A percentile compares a stretch with the other conserved stretches of the same genome.
These are phyloP conservation scores for Notiomystis cincta DNA, from an alignment of 2,113 vertebrate genomes.

Conservation along the genomic window DNA sequence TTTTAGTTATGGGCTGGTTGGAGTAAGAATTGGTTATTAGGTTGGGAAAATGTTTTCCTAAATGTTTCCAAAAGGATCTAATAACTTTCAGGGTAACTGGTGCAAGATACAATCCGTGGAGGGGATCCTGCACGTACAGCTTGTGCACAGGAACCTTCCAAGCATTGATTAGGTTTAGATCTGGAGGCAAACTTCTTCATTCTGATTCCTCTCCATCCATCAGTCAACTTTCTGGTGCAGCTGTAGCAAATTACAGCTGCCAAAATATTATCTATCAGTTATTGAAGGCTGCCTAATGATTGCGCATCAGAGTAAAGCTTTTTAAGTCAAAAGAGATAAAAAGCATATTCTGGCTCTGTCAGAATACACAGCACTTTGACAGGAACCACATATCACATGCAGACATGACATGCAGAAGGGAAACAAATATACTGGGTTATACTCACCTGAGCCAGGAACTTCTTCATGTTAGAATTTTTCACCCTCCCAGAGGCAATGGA, in stretches of 20 bases:
- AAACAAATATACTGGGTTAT: not conserved
- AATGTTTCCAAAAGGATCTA: not conserved
- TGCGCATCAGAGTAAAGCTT: not conserved
- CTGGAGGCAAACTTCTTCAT: not conserved
- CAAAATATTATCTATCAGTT: constrained; percentile 10
- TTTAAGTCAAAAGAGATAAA: not conserved
- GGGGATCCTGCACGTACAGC: not conserved
- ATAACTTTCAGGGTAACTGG: not conserved
- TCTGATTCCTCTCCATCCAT: not conserved
- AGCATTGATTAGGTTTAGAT: not conserved
- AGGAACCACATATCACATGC: not conserved
- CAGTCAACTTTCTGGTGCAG: not conserved
- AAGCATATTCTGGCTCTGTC: not conserved
- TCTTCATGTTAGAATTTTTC: not conserved
- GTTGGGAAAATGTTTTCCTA: not conserved
- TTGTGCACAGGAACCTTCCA: accelerated
- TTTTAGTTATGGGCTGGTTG: not conserved
- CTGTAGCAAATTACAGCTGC: not conserved
- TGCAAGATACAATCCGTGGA: not conserved
- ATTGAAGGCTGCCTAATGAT: not conserved
- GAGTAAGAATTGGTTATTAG: not conserved
- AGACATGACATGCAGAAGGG: not conserved
- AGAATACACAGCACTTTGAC: not conserved
- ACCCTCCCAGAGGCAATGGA: constrained; percentile 24
- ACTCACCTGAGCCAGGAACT: not conserved